phyloP scores from a whole-genome alignment of 2,113 vertebrate genomes.

The Erinaceus europaeus region DNA sequence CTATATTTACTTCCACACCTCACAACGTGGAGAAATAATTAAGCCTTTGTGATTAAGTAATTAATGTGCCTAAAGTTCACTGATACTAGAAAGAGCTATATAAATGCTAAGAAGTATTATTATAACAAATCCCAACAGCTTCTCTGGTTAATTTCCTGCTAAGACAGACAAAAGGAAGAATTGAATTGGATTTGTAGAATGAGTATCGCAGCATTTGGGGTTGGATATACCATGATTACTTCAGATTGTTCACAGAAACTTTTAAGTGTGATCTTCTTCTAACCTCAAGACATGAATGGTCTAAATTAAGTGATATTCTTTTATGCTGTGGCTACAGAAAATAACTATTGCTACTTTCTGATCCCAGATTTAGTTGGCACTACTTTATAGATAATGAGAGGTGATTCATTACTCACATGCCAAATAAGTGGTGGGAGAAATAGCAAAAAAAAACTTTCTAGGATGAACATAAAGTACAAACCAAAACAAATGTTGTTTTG shows the following conservation, averaged over 20 bases:
- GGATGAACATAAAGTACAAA: background rate
- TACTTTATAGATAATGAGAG: background rate
- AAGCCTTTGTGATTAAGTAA: conserved; percentile 36
- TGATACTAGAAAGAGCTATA: conserved; percentile 37
- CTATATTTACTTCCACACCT: conserved; percentile 6
- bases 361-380: background rate
- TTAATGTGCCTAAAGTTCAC: conserved; percentile 21
- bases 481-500: background rate
- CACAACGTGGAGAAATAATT: too few relatives aligned
- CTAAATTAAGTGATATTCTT: conserved; percentile 28
- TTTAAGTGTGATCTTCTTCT: background rate
- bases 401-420: background rate
- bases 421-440: background rate
- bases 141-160: conserved; percentile 56
- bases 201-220: background rate
- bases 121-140: conserved; percentile 23
- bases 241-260: conserved; percentile 22
- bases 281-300: background rate
- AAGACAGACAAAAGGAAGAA: conserved; percentile 41
- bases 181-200: background rate
- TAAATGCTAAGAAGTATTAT: conserved; percentile 31
- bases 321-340: background rate
- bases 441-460: background rate
- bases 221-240: background rate
- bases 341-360: background rate